Percentiles rank a stretch among this genome's conserved stretches.
Conservation (phyloP, 2,888 invertebrate species). For the Molanna angustata region DNA sequence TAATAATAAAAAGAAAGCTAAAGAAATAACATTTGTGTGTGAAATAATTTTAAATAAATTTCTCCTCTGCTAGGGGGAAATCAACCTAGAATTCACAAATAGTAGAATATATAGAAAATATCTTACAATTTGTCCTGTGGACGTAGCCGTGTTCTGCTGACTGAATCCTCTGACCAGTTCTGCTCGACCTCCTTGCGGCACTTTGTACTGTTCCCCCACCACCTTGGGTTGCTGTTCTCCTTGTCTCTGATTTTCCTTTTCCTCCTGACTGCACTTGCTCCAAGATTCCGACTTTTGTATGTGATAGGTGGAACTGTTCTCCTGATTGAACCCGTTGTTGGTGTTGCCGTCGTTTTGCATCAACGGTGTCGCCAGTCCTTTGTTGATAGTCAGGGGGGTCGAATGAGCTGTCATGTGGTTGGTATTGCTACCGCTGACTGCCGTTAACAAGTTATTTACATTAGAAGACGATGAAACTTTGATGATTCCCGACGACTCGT, state of each 20-base stretch:
- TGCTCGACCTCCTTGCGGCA: slow-evolving; percentile 25
- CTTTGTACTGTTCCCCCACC: slow-evolving; percentile 23
- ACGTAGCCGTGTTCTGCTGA: slow-evolving; percentile 25
- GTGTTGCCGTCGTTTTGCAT: slow-evolving; percentile 45
- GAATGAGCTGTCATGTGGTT: slow-evolving; percentile 58
- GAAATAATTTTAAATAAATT: no score
- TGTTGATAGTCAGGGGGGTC: slow-evolving; percentile 56
- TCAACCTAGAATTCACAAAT: no score
- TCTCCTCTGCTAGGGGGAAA: no score
- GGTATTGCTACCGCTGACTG: slow-evolving; percentile 44
- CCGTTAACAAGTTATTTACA: slow-evolving; percentile 37
- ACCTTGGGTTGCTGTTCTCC: slow-evolving; percentile 40
- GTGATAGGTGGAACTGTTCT: slow-evolving; percentile 49
- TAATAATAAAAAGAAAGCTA: no score
- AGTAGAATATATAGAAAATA: no score
- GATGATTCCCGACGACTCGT: slow-evolving; percentile 23
- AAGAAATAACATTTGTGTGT: no score
- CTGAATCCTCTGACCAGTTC: slow-evolving; percentile 28
- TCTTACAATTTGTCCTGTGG: slow-evolving; percentile 29
- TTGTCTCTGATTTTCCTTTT: slow-evolving; percentile 33
- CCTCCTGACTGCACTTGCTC: slow-evolving; percentile 53
- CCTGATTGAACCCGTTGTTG: slow-evolving; percentile 39
- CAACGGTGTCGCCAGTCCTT: slow-evolving; percentile 63
- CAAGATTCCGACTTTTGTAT: slow-evolving; percentile 55
- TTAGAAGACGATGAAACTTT: slow-evolving; percentile 30